These are phyloP conservation scores for Mus caroli DNA, from an alignment of 2,797 vertebrate species.

Conservation along the genomic window DNA sequence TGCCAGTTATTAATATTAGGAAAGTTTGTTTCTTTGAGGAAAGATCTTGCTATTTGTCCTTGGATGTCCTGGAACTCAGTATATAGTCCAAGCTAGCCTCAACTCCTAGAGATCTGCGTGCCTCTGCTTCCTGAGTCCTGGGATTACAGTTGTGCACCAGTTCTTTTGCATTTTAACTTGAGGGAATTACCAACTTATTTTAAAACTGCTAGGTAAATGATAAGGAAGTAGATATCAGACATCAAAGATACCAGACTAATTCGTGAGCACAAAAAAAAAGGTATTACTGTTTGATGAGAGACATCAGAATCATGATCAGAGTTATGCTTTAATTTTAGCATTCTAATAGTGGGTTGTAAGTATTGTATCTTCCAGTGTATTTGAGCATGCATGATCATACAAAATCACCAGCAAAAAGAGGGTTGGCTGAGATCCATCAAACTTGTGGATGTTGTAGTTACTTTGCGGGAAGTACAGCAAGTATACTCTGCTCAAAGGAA, in stretches of 20 bases:
- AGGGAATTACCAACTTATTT: background rate
- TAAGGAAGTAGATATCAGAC: constrained; percentile 2
- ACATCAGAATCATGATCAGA: background rate
- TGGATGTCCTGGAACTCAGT: background rate
- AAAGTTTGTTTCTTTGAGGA: background rate
- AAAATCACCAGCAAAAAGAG: background rate
- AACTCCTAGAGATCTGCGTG: background rate
- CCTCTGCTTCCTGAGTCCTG: background rate
- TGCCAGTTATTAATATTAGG: constrained; percentile 34
- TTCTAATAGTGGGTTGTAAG: background rate
- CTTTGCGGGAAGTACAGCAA: constrained; percentile 16
- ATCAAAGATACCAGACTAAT: constrained; percentile 24
- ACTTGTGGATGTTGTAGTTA: background rate
- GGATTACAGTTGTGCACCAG: background rate
- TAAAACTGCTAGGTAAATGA: background rate
- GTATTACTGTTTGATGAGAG: background rate
- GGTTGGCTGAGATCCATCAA: constrained; percentile 16
- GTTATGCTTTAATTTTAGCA: background rate
- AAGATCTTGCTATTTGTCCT: background rate
- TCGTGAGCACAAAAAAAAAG: background rate
- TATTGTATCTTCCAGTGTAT: background rate
- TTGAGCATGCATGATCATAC: background rate
- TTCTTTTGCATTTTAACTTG: background rate
- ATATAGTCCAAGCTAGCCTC: background rate
- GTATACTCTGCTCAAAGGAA: background rate